A percentile compares a stretch with the other conserved stretches of the same genome.
Conservation (phyloP, 2,797 vertebrate species). For the Tragelaphus eurycerus region DNA sequence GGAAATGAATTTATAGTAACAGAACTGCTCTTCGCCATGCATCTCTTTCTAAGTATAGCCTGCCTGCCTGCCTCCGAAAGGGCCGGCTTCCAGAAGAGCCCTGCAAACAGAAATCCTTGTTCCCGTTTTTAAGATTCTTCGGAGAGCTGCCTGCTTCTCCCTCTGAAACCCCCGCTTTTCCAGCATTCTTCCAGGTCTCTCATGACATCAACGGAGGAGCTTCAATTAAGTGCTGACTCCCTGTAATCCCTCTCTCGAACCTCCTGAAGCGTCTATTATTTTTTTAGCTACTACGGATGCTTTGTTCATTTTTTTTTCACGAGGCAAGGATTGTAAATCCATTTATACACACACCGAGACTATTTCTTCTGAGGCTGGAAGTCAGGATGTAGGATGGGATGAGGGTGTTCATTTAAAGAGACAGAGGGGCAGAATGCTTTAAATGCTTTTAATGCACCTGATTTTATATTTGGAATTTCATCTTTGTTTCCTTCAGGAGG, state of each 20-base stretch:
- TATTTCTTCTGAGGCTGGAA: neutral
- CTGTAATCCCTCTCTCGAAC: neutral
- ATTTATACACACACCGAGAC: neutral
- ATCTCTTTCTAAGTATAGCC: constrained; percentile 68
- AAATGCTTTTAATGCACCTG: neutral
- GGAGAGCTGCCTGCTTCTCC: constrained; percentile 34
- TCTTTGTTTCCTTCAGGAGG: neutral
- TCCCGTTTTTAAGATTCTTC: constrained; percentile 61
- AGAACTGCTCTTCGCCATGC: constrained; percentile 50
- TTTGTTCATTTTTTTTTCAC: constrained; percentile 8
- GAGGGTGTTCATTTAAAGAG: neutral
- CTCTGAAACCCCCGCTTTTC: neutral
- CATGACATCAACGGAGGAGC: neutral
- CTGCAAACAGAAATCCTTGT: constrained; percentile 57
- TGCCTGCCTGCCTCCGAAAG: constrained; percentile 51
- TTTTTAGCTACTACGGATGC: neutral
- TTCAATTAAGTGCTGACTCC: neutral
- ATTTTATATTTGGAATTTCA: neutral
- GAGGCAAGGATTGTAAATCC: neutral
- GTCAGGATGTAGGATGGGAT: neutral
- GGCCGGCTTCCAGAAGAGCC: constrained; percentile 57
- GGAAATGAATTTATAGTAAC: constrained; percentile 71
- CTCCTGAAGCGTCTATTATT: neutral
- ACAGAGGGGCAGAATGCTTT: neutral
- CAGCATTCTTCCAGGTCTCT: neutral